A percentile compares a stretch with the other conserved stretches of the same genome.
Conservation (phyloP, 2,797 vertebrate species). For the Microctenopoma stevenorrisi region DNA sequence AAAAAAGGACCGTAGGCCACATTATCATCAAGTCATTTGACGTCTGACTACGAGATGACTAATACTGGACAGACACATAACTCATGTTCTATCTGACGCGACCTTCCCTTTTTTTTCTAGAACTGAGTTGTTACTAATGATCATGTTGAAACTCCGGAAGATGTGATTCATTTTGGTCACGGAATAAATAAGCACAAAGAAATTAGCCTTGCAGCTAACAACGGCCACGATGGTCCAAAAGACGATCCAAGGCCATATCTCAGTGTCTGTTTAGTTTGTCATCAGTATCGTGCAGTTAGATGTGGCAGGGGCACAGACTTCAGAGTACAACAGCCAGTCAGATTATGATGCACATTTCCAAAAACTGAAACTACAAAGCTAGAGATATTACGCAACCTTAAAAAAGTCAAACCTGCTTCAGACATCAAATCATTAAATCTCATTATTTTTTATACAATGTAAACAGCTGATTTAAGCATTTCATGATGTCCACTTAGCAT, state of each 20-base stretch:
- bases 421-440: neutral
- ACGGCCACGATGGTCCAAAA: slow-evolving; percentile 1
- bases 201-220: slow-evolving; percentile 31
- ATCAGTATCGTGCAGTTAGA: neutral
- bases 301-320: neutral
- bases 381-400: neutral
- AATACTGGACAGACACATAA: slow-evolving; percentile 44
- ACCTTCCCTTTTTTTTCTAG: slow-evolving; percentile 23
- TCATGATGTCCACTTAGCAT: slow-evolving; percentile 56
- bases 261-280: slow-evolving; percentile 45
- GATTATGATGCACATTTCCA: neutral
- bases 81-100: slow-evolving; percentile 11
- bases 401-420: neutral
- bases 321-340: slow-evolving; percentile 8
- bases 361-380: slow-evolving; percentile 13
- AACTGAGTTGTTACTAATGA: neutral
- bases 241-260: slow-evolving; percentile 20
- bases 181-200: neutral
- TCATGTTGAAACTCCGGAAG: slow-evolving; percentile 22
- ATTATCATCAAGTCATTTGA: slow-evolving; percentile 61
- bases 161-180: slow-evolving; percentile 33
- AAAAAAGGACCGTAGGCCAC: slow-evolving; percentile 20
- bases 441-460: slow-evolving; percentile 35
- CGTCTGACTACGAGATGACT: slow-evolving; percentile 69
- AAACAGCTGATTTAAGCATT: slow-evolving; percentile 51